These are phyloP conservation scores for Prionailurus viverrinus DNA, from an alignment of 2,113 vertebrate genomes.

Conservation along the genomic window DNA sequence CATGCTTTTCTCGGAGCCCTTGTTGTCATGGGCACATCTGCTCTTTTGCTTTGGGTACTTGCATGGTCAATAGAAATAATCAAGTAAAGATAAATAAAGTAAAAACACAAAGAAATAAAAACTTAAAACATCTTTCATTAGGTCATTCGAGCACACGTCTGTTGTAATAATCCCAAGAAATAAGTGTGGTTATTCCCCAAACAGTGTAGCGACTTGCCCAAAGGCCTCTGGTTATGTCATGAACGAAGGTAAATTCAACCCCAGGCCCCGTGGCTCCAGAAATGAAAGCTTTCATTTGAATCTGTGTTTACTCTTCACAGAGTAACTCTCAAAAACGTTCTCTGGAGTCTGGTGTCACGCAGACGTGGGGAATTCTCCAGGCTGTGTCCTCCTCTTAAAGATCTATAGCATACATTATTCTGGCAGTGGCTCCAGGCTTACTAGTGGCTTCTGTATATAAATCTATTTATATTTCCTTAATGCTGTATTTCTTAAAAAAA, in stretches of 20 bases:
- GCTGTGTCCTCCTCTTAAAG: neutral
- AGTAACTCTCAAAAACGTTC: neutral
- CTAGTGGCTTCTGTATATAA: neutral
- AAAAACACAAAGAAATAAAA: constrained; percentile 21
- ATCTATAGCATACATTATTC: neutral
- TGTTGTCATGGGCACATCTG: neutral
- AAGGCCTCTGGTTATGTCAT: neutral
- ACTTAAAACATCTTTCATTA: neutral
- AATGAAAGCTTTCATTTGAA: neutral
- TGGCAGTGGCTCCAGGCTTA: neutral
- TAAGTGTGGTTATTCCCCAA: neutral
- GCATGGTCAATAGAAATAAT: neutral
- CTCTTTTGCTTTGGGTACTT: neutral
- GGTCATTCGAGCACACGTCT: neutral
- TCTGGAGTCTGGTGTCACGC: neutral
- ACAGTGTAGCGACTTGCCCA: neutral
- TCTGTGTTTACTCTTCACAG: neutral
- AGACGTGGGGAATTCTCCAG: neutral
- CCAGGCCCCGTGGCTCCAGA: neutral
- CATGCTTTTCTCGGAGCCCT: neutral
- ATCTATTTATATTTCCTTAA: neutral
- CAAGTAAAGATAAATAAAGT: neutral
- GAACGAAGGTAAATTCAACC: neutral
- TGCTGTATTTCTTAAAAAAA: neutral
- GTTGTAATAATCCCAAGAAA: neutral